These are phyloP conservation scores for Bovichtus variegatus DNA, from an alignment of 2,797 vertebrate species.

Conservation along the genomic window DNA sequence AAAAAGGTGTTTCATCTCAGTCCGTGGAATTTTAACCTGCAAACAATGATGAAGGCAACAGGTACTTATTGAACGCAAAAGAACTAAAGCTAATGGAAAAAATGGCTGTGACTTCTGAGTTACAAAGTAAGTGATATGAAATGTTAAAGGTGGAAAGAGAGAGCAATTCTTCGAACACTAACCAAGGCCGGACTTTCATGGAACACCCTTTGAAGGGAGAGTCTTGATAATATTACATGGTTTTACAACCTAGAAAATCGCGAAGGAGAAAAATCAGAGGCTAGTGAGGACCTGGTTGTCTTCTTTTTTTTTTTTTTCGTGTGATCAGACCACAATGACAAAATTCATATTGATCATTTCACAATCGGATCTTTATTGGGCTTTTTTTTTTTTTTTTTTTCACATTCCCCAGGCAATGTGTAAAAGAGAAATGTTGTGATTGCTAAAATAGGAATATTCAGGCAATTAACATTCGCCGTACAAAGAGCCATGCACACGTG, in stretches of 20 bases:
- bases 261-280: neutral
- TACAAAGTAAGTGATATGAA: slow-evolving; percentile 43
- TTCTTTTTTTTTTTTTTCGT: too few relatives aligned
- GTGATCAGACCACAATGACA: neutral
- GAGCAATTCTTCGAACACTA: slow-evolving; percentile 13
- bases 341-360: neutral
- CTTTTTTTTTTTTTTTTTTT: neutral
- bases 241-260: slow-evolving; percentile 23
- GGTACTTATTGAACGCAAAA: neutral
- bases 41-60: neutral
- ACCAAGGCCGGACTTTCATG: slow-evolving; percentile 42
- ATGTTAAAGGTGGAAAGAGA: slow-evolving; percentile 40
- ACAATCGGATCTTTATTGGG: neutral
- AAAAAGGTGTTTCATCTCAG: neutral
- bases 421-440: slow-evolving; percentile 5
- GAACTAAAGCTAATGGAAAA: slow-evolving; percentile 9
- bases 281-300: neutral
- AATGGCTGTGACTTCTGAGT: slow-evolving; percentile 7
- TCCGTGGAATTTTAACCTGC: slow-evolving; percentile 7
- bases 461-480: slow-evolving; percentile 25
- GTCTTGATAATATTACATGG: slow-evolving; percentile 7
- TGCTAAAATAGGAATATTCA: slow-evolving; percentile 32
- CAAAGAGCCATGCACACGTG: slow-evolving; percentile 21
- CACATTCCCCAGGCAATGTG: slow-evolving; percentile 10
- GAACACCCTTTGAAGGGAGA: slow-evolving; percentile 19